Percentiles rank a stretch among this genome's conserved stretches.
Conservation (phyloP, 2,888 invertebrate species). For the Harpalus rufipes region DNA sequence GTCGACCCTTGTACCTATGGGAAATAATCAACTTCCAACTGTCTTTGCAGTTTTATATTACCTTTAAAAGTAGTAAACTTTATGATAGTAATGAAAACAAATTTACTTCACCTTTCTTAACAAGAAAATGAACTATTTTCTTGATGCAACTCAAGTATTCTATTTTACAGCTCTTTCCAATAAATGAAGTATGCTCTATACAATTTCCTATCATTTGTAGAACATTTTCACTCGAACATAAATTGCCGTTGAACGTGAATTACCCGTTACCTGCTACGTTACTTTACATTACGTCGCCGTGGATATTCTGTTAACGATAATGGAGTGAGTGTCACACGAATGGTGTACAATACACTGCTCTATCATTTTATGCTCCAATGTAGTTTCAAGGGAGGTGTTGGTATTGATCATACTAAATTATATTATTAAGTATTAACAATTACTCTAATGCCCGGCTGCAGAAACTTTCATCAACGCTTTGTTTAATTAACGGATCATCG, state of each 20-base stretch:
- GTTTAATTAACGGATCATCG: too few species aligned
- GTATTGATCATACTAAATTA: not conserved
- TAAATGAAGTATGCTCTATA: slow-evolving; percentile 14
- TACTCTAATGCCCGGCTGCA: too few species aligned
- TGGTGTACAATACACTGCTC: not conserved
- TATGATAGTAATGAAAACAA: not conserved
- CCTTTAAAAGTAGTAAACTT: not conserved
- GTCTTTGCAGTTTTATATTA: not conserved
- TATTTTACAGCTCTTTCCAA: not conserved
- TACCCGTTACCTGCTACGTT: slow-evolving; percentile 34
- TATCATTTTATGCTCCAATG: slow-evolving; percentile 27
- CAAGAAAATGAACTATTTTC: not conserved
- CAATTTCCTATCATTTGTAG: slow-evolving; percentile 1
- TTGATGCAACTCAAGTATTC: not conserved
- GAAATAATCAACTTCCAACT: too few species aligned
- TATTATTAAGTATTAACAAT: too few species aligned
- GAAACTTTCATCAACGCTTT: too few species aligned
- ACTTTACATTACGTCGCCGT: slow-evolving; percentile 9
- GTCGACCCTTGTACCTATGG: too few species aligned
- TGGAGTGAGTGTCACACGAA: slow-evolving; percentile 6
- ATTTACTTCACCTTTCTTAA: not conserved
- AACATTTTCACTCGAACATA: slow-evolving; percentile 6
- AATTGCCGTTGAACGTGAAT: slow-evolving; percentile 25
- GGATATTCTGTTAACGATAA: slow-evolving; percentile 29
- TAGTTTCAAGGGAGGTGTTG: not conserved